A percentile compares a stretch with the other conserved stretches of the same genome.
These are phyloP conservation scores for Tetrao urogallus DNA, from an alignment of 2,113 vertebrate species.

Conservation along the genomic window DNA sequence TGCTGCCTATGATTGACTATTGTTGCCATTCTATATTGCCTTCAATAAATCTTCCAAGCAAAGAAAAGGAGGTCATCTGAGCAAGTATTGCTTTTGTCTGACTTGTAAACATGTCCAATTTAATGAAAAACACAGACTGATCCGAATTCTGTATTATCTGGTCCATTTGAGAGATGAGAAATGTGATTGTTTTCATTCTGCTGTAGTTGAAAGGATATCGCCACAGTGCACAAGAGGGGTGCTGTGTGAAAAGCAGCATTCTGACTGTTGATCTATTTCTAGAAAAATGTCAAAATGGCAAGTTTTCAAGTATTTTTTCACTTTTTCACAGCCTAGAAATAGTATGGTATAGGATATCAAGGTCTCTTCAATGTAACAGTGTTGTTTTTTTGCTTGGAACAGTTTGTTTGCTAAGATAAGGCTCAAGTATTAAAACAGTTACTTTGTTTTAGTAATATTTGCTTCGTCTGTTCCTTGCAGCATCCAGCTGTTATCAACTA, in stretches of 20 bases:
- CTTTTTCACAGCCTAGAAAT: background rate
- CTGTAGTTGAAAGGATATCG: background rate
- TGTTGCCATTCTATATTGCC: slow-evolving; percentile 22
- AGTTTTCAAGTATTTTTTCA: background rate
- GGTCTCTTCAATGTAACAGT: background rate
- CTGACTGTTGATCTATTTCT: background rate
- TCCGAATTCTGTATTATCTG: slow-evolving; percentile 32
- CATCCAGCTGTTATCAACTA: background rate
- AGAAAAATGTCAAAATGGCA: background rate
- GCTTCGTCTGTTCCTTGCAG: background rate
- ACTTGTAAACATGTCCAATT: slow-evolving; percentile 35
- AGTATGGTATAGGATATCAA: background rate
- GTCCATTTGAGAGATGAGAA: slow-evolving; percentile 27
- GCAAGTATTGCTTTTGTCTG: background rate
- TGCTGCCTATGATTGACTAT: slow-evolving; percentile 33
- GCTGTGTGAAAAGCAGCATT: background rate
- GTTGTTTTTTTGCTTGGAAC: background rate
- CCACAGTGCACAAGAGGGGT: background rate
- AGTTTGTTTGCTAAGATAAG: background rate
- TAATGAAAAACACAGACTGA: slow-evolving; percentile 45
- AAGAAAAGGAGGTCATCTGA: slow-evolving; percentile 14
- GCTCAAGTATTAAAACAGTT: background rate
- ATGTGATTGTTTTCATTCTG: slow-evolving; percentile 18
- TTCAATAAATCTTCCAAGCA: slow-evolving; percentile 52
- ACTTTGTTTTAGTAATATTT: background rate